Evolutionary conservation across 2,888 invertebrate species (phyloP), one percentile per base, ranked within the genome.

Genomic region (Eurytoma adleriae): DNA sequence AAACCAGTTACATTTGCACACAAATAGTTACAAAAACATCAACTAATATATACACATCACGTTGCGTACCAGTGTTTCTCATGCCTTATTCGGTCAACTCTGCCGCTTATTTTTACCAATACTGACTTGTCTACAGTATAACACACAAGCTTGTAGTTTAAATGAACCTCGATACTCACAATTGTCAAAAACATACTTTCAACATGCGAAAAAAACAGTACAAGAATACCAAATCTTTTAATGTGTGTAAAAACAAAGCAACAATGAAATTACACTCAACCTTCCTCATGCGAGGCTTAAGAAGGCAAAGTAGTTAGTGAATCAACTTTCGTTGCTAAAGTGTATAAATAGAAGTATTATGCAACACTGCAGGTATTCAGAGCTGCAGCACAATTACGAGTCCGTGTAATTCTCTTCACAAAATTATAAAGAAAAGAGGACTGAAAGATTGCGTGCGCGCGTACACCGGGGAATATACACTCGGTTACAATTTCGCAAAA

Each of bases 241-340:
- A 13, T 62, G 64, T 78, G 64, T 66, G 50, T 20, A 71, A 56
- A 71, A 10, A 16, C n/a, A 16, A 18, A 64, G 27, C 24, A 24
- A 61, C 4, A 56, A 56, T 20, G 57, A 27, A 18, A 56, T 4
- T 61, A 10, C n/a, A 72, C 2, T 54, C n/a, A 75, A 75, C 74
- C 74, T 75, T 75, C 67, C 74, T 48, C 50, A 50, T 50, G 50
- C 59, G 59, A 54, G 59, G 56, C 59, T 24, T 27, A 59, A 20
- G 66, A 75, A 75, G 74, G 67, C 74, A 30, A 74, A 30, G 56
- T 67, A 67, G 57, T 48, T 66, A 30, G 56, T 54, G 13, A n/a
- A 20, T 10, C 12, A 52, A 70, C 14, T 48, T 56, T 59, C 24
- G 40, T 40, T 40, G 40, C 40, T 40, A 40, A 40, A 27, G 10